A percentile compares a stretch with the other conserved stretches of the same genome.
phyloP scores from a whole-genome alignment of 2,797 vertebrate genomes.

The Sebastes trivittatus region DNA sequence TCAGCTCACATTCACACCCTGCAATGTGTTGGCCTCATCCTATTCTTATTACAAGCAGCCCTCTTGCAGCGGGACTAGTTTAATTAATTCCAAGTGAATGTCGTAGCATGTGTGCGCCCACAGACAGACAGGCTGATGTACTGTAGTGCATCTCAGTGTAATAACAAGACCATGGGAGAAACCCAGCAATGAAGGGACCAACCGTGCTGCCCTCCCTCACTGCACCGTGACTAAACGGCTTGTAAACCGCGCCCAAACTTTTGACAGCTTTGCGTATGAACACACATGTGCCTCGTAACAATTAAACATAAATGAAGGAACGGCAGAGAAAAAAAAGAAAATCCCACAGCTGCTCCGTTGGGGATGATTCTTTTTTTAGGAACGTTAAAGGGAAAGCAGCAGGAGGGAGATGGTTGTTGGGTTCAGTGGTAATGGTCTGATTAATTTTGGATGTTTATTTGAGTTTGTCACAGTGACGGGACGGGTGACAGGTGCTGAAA shows the following conservation, averaged over 20 bases:
- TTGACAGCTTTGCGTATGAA: conserved; percentile 55
- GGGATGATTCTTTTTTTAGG: conserved; percentile 21
- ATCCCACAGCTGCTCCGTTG: conserved; percentile 21
- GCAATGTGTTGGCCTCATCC: background rate
- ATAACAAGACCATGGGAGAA: conserved; percentile 19
- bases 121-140: background rate
- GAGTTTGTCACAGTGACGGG: conserved; percentile 62
- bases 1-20: conserved; percentile 9
- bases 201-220: conserved; percentile 31
- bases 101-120: background rate
- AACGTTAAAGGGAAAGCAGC: conserved; percentile 8
- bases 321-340: conserved; percentile 5
- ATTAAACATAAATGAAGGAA: conserved; percentile 56
- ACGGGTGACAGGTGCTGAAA: conserved; percentile 72
- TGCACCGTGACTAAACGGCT: conserved; percentile 59
- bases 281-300: conserved; percentile 58
- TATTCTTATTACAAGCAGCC: background rate
- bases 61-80: background rate
- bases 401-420: conserved; percentile 31
- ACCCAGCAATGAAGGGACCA: conserved; percentile 37
- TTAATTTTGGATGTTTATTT: conserved; percentile 71
- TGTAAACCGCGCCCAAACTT: conserved; percentile 65
- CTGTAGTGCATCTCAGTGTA: background rate
- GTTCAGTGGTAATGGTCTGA: conserved; percentile 61
- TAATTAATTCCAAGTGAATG: conserved; percentile 3